Base-by-base conservation (phyloP, 2,888 invertebrate genomes). In the Venustoraphidia nigricollis region DNA sequence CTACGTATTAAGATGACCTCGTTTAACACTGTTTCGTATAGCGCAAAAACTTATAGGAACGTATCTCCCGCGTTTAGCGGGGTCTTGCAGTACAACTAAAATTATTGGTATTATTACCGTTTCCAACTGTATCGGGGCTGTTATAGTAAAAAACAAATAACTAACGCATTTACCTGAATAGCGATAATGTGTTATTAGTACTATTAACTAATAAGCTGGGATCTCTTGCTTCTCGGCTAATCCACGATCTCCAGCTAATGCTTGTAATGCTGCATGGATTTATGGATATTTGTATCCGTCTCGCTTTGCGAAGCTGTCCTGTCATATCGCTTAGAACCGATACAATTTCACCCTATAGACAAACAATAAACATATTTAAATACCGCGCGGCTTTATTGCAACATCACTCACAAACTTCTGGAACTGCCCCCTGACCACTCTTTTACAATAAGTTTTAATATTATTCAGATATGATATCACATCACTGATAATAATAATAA, bases 171-270 rank as follows among this genome's bases (percentile, higher is more conserved):
- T 55, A 64, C 64, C 61, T 60, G 51, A 65, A 88, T 34, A 90
- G 65, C 52, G 79, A 77, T 10, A 90, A 73, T 35, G 79, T 75
- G 70, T 88, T 83, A 57, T 83, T 77, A 8, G 83, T 79, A 57
- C 81, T 80, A 68, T 85, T 89, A 53, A 84, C 83, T 14, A 91
- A 72, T 48, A 91, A 67, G 43, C 82, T 80, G 37, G 88, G 87
- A 58, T 66, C 60, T 45, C 65, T 54, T 8, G 65, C 66, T 63
- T 88, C 86, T 4, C 87, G 67, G 58, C 84, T 88, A 48, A 87
- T 79, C 88, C 88, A 89, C 9, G 85, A 80, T 59, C 85, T 73
- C 70, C 84, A 85, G 54, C 81, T 80, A 49, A 90, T 73, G 65
- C 83, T 79, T 4, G 83, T 80, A 48, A 89, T 75, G 46, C 81